phyloP scores from a whole-genome alignment of 2,888 invertebrate genomes.

The Amphipoea lucens region DNA sequence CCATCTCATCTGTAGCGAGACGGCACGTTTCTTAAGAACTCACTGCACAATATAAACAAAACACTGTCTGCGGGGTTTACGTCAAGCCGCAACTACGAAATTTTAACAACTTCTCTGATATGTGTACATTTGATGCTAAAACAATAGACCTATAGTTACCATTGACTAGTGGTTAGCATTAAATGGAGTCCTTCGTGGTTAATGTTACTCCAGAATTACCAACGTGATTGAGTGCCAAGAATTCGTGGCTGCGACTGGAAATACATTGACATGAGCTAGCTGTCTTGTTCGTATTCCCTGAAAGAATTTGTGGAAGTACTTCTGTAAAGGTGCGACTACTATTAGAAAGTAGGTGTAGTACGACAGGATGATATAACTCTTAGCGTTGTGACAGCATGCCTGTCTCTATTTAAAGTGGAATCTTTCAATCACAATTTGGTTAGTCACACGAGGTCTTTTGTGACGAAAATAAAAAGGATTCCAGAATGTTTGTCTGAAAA shows the following conservation, averaged over 20 bases:
- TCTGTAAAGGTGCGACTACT: conserved; percentile 42
- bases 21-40: conserved; percentile 84
- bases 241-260: conserved; percentile 54
- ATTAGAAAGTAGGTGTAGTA: conserved; percentile 39
- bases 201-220: conserved; percentile 63
- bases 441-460: conserved; percentile 16
- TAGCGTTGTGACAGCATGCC: conserved; percentile 19
- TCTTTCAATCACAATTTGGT: conserved; percentile 25
- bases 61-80: conserved; percentile 83
- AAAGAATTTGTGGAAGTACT: conserved; percentile 54
- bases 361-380: conserved; percentile 38
- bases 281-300: conserved; percentile 46
- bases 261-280: conserved; percentile 57
- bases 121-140: conserved; percentile 53
- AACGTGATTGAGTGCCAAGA: conserved; percentile 62
- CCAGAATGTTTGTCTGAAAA: neutral
- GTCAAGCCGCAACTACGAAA: conserved; percentile 72
- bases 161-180: conserved; percentile 50
- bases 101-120: conserved; percentile 73
- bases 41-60: conserved; percentile 84
- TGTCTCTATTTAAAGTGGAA: conserved; percentile 40
- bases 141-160: conserved; percentile 55
- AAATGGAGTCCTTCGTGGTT: conserved; percentile 58
- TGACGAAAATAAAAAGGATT: conserved; percentile 23
- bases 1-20: conserved; percentile 84